These are phyloP conservation scores for Beaufortia kweichowensis DNA, from an alignment of 2,113 vertebrate genomes.

Conservation along the genomic window DNA sequence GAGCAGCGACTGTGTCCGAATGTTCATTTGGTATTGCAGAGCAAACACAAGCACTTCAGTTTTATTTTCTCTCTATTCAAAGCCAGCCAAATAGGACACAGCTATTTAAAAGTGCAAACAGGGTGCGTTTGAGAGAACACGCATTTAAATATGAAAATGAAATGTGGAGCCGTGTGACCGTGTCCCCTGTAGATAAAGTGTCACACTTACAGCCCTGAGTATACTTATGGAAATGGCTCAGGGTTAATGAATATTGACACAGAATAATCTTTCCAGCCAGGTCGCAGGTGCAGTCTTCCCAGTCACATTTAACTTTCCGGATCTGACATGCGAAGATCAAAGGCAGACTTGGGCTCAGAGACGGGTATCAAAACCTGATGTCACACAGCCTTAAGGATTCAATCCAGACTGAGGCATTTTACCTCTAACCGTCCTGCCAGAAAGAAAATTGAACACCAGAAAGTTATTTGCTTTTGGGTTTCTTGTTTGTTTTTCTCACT, in stretches of 20 bases:
- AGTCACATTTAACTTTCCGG: slow-evolving; percentile 66
- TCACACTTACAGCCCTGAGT: slow-evolving; percentile 32
- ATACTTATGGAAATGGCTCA: slow-evolving; percentile 56
- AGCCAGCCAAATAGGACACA: slow-evolving; percentile 39
- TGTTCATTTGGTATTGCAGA: slow-evolving; percentile 12
- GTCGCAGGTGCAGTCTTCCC: slow-evolving; percentile 65
- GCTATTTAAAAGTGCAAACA: slow-evolving; percentile 36
- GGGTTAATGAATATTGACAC: slow-evolving; percentile 63
- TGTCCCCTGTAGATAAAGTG: slow-evolving; percentile 48
- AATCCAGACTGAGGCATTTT: slow-evolving; percentile 42
- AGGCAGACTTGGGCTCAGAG: slow-evolving; percentile 40
- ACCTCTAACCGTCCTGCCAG: slow-evolving; percentile 24
- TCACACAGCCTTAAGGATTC: slow-evolving; percentile 32
- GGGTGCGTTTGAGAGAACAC: slow-evolving; percentile 12
- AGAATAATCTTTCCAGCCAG: slow-evolving; percentile 63
- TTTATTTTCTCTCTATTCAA: slow-evolving; percentile 40
- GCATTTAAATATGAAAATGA: slow-evolving; percentile 52
- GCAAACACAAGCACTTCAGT: slow-evolving; percentile 29
- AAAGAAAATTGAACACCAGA: slow-evolving; percentile 40
- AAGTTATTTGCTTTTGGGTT: slow-evolving; percentile 1
- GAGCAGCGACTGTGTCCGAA: slow-evolving; percentile 19
- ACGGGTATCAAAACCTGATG: slow-evolving; percentile 43
- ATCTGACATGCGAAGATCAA: slow-evolving; percentile 64
- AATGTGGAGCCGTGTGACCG: slow-evolving; percentile 36
- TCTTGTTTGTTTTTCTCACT: slow-evolving; percentile 25